phyloP scores from a whole-genome alignment of 2,113 vertebrate species.

The Eclectus roratus region DNA sequence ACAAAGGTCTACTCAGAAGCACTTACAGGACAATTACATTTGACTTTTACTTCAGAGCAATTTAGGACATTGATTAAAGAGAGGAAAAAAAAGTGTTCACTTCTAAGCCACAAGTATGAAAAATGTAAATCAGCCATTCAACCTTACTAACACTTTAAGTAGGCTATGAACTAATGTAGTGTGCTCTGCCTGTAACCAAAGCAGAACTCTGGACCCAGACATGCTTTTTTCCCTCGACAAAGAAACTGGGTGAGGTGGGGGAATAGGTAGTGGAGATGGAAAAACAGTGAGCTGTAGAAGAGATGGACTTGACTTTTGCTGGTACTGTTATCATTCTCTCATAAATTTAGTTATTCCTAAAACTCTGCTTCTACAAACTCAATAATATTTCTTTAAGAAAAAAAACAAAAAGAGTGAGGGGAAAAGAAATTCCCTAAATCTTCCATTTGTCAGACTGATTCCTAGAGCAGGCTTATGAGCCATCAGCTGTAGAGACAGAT shows the following conservation, averaged over 20 bases:
- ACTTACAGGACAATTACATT: not conserved
- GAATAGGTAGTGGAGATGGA: not conserved
- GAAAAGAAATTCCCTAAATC: not conserved
- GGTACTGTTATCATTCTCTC: not conserved
- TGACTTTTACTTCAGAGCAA: not conserved
- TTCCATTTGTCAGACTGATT: not conserved
- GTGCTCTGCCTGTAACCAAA: not conserved
- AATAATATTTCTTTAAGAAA: not conserved
- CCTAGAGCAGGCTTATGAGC: not conserved
- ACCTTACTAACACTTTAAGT: not conserved
- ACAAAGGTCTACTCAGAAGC: not conserved
- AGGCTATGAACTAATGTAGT: not conserved
- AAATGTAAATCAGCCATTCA: not conserved
- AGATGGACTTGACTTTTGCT: not conserved
- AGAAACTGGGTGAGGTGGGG: not conserved
- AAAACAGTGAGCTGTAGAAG: not conserved
- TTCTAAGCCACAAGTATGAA: not conserved
- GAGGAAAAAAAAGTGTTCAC: not conserved
- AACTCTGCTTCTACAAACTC: not conserved
- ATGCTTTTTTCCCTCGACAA: fast-evolving
- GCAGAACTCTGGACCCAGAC: not conserved
- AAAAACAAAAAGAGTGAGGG: not conserved
- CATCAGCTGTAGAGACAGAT: not conserved
- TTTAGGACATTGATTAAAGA: not conserved
- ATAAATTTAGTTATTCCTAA: not conserved